These are phyloP conservation scores for Enteromius unitaeniatus DNA, from an alignment of 2,797 vertebrate species.

Conservation along the genomic window DNA sequence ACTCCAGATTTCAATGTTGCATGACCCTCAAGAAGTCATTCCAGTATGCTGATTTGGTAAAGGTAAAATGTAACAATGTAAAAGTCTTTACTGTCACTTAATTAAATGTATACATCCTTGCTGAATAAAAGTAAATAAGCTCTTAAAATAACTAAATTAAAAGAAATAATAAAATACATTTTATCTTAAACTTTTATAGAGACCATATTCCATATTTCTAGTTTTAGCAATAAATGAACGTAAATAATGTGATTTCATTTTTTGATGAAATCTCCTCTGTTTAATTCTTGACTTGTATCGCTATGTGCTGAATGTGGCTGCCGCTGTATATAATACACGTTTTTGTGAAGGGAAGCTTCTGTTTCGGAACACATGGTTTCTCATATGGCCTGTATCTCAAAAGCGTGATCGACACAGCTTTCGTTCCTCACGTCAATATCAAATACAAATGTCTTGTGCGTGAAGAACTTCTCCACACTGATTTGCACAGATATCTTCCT, in stretches of 20 bases:
- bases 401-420: slow-evolving; percentile 38
- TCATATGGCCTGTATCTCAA: slow-evolving; percentile 30
- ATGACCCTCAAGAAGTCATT: background rate
- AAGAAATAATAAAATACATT: too few relatives aligned
- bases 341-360: slow-evolving; percentile 26
- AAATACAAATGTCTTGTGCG: slow-evolving; percentile 6
- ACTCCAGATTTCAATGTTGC: background rate
- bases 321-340: background rate
- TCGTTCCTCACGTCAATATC: slow-evolving; percentile 38
- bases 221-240: too few relatives aligned
- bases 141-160: background rate
- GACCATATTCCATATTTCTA: background rate
- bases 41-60: background rate
- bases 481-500: slow-evolving; percentile 8
- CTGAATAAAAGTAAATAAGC: background rate
- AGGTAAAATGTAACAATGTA: background rate
- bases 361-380: slow-evolving; percentile 25
- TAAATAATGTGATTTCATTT: too few relatives aligned
- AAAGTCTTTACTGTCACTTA: background rate
- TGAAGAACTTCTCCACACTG: slow-evolving; percentile 28
- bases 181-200: background rate
- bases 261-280: background rate
- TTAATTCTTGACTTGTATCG: background rate
- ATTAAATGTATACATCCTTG: background rate
- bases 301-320: background rate